These are phyloP conservation scores for Halcyon smyrnensis DNA, from an alignment of 2,797 vertebrate genomes.

Conservation along the genomic window DNA sequence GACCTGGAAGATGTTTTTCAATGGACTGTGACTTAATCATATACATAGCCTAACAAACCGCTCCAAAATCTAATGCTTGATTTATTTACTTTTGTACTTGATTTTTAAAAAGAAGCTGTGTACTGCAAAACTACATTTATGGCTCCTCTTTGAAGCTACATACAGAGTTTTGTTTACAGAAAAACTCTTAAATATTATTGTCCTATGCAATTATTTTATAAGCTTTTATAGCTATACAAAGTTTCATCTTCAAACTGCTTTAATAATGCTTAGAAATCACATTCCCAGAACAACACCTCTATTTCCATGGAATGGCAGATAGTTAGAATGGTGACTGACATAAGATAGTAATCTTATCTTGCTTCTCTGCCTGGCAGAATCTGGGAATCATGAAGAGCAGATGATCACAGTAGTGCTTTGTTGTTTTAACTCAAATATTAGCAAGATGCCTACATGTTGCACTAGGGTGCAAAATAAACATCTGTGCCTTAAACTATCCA, in stretches of 20 bases:
- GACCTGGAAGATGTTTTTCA: background rate
- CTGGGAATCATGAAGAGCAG: background rate
- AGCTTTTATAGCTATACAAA: background rate
- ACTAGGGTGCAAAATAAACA: background rate
- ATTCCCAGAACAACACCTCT: background rate
- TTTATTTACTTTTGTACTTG: background rate
- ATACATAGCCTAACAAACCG: background rate
- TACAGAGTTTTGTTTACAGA: background rate
- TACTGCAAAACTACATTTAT: background rate
- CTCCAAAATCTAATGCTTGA: background rate
- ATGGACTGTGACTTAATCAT: background rate
- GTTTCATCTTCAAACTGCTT: background rate
- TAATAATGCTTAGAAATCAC: background rate
- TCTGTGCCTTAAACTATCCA: background rate
- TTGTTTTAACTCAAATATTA: background rate
- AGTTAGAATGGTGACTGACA: background rate
- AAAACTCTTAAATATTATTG: background rate
- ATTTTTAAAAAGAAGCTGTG: background rate
- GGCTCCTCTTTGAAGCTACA: background rate
- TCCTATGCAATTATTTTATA: background rate
- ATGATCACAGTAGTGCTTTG: background rate
- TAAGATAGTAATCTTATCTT: background rate
- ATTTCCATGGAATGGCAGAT: background rate
- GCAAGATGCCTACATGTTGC: background rate
- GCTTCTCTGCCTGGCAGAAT: background rate